phyloP scores from a whole-genome alignment of 2,113 vertebrate genomes.

The Apeltes quadracus region DNA sequence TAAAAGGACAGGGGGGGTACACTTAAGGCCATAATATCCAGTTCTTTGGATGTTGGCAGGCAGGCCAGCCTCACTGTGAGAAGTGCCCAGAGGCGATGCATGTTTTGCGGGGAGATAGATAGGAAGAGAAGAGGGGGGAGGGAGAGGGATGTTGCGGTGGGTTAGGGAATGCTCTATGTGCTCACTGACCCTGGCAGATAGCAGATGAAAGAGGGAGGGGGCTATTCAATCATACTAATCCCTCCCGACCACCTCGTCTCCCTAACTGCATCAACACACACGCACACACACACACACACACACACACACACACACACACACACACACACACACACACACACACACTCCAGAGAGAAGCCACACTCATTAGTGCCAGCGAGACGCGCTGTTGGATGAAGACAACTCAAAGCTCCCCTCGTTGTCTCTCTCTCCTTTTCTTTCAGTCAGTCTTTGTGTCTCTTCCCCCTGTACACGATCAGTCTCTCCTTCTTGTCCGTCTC shows the following conservation, averaged over 20 bases:
- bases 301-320: slow-evolving; percentile 32
- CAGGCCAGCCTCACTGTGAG: slow-evolving; percentile 44
- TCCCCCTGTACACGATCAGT: slow-evolving; percentile 1
- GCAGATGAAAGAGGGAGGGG: slow-evolving; percentile 60
- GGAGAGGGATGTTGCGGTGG: slow-evolving; percentile 27
- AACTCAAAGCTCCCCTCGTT: slow-evolving; percentile 59
- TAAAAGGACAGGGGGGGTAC: slow-evolving; percentile 44
- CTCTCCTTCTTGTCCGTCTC: slow-evolving; percentile 35
- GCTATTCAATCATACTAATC: slow-evolving; percentile 76
- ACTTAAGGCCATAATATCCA: slow-evolving; percentile 61
- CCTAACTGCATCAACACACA: not conserved
- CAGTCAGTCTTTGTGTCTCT: slow-evolving; percentile 32
- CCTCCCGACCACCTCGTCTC: slow-evolving; percentile 9
- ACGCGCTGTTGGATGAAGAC: slow-evolving; percentile 73
- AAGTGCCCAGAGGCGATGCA: slow-evolving; percentile 44
- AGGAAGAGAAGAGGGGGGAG: slow-evolving; percentile 25
- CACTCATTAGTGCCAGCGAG: slow-evolving; percentile 79
- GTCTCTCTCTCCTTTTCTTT: slow-evolving; percentile 28
- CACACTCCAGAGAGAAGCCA: slow-evolving; percentile 50
- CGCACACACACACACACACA: slow-evolving; percentile 32
- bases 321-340: slow-evolving; percentile 24
- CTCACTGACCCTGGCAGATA: slow-evolving; percentile 74
- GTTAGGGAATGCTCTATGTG: slow-evolving; percentile 60
- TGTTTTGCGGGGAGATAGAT: slow-evolving; percentile 54
- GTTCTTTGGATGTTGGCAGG: slow-evolving; percentile 52